Base-by-base conservation (phyloP, 2,888 invertebrate genomes). In the Caenorhabditis sp. region DNA sequence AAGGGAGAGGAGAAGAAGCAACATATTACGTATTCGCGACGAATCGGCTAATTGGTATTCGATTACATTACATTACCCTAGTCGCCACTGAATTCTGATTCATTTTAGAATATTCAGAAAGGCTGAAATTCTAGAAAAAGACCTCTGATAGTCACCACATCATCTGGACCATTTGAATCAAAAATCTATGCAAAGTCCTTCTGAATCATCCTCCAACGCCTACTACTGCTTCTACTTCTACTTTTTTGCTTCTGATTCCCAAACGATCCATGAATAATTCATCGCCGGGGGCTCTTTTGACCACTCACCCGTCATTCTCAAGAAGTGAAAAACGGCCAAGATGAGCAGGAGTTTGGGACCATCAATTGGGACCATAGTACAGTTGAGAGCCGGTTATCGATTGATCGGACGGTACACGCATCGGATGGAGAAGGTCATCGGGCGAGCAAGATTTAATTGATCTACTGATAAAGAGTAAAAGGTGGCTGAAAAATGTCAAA, bases 21-120 rank as follows among this genome's bases (percentile, higher is more conserved):
- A 64, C 71, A 64, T 40, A 40, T 72, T 72, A 72, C 64, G 72
- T 65, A 72, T 64, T 64, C 72, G 28, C 51, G 61, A 32, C 53
- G 60, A 58, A 24, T 6, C 9, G 53, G 55, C 74, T 76, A 76
- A 76, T 76, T 76, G 76, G 76, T 67, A 76, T 76, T 67, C 67
- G 61, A 76, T 76, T 76, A 67, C 76, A 71, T 65, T 53, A 24
- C 55, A n/a, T n/a, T n/a, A n/a, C 15, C 40, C 5, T 9, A 9
- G 15, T 5, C 5, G 15, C 6, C 32, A 32, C 32, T 32, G 47
- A 47, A 47, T 47, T 47, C 47, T 47, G 47, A 47, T 47, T 47
- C 18, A 13, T 11, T 40, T 13, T 2, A 40, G 40, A 13, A 13
- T 32, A 32, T 32, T 9, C 4, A 6, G 32, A 32, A 69, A 20